These are phyloP conservation scores for Cercopithecus hamlyni DNA, from an alignment of 2,797 vertebrate genomes.

Conservation along the genomic window DNA sequence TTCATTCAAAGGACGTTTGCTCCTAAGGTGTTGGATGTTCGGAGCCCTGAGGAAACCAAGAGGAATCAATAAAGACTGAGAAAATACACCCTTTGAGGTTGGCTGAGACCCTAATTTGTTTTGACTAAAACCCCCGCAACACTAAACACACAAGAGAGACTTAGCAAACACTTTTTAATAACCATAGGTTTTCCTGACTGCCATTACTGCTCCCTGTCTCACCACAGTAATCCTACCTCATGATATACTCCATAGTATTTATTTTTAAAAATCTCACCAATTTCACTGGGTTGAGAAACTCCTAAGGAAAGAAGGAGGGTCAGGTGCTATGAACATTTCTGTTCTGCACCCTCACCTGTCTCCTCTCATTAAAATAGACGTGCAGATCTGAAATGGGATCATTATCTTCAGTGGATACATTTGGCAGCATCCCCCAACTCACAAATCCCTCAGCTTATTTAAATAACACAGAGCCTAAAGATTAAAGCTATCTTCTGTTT, in stretches of 20 bases:
- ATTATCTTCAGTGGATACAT: constrained; percentile 68
- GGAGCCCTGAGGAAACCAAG: neutral
- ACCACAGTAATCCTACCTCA: neutral
- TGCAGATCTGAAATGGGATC: constrained; percentile 54
- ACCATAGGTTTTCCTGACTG: neutral
- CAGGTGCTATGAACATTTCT: constrained; percentile 40
- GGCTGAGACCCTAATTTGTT: neutral
- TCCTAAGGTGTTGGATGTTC: neutral
- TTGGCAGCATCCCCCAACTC: constrained; percentile 56
- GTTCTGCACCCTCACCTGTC: constrained; percentile 61
- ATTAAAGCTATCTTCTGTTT: constrained; percentile 76
- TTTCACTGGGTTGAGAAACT: neutral
- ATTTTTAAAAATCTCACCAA: constrained; percentile 1
- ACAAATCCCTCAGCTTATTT: constrained; percentile 72
- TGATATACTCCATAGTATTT: neutral
- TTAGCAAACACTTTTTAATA: neutral
- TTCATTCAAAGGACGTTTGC: neutral
- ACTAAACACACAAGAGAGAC: neutral
- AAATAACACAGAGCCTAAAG: constrained; percentile 70
- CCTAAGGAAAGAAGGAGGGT: neutral
- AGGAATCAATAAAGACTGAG: neutral
- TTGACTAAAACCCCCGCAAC: neutral
- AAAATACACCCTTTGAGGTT: neutral
- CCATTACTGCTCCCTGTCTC: neutral
- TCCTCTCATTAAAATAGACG: constrained; percentile 66